Evolutionary conservation across 2,888 invertebrate genomes (phyloP), one percentile per base, ranked within the genome.

Genomic region (Drosophila nr. perissopoda): DNA sequence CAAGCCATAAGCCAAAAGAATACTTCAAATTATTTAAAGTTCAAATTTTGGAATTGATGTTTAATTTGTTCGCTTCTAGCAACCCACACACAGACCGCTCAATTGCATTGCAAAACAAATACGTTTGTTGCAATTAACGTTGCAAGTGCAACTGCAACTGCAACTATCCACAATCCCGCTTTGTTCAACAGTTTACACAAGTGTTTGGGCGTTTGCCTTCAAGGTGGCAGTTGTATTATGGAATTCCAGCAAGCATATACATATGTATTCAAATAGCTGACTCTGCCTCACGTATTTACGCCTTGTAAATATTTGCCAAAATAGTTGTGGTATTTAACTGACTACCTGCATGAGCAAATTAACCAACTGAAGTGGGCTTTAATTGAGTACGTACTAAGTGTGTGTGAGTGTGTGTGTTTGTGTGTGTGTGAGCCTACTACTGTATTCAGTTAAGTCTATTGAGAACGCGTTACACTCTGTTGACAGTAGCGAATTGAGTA

Each of bases 221-320:
- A 36, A 48, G 40, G 11, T 51, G 36, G 27, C 27, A 48, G 52
- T 61, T 29, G 29, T n/a, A 56, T 51, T 64, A 49, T 61, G 61
- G 54, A 38, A 59, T 63, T 63, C 58, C 58, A 58, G 18, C 48
- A 52, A 63, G 54, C 42, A 53, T 31, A 31, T 31, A 31, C 31
- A 33, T 36, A 53, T 69, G 34, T 45, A 52, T 54, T 51, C 31
- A 72, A 69, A 62, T 64, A 52, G 48, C 67, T 68, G 67, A 49
- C 57, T 53, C 63, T 54, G 60, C 58, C 33, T 60, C 53, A 45
- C 34, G 40, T 74, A 72, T 82, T 78, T 78, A 67, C 80, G 48
- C 54, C 31, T 53, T 52, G 63, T 38, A 81, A 84, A 87, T 85
- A 81, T 87, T 84, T 83, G 68, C 58, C 21, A 52, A 82, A 76